Percentiles rank a stretch among this genome's conserved stretches.
Evolutionary conservation across 2,797 vertebrate genomes (phyloP).

Genomic region (Eulemur mongoz): DNA sequence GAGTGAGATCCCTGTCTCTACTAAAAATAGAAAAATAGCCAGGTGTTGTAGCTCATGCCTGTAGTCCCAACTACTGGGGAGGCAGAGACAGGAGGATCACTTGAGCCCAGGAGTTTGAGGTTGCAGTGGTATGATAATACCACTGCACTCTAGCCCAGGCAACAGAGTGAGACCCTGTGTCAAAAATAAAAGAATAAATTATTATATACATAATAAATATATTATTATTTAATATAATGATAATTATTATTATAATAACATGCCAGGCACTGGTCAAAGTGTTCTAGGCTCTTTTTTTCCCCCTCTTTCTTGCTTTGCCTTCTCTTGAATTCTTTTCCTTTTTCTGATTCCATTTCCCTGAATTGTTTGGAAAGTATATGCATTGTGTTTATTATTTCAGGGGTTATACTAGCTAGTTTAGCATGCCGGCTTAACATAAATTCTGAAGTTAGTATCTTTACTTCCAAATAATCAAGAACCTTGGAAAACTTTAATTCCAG

Average conservation of each 20-base stretch:
- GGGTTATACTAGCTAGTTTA: background rate
- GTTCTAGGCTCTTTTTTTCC: background rate
- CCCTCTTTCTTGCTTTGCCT: background rate
- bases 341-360: background rate
- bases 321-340: background rate
- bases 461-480: background rate
- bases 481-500: background rate
- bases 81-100: no score
- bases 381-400: background rate
- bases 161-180: no score
- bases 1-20: no score
- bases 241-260: background rate
- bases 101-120: no score
- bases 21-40: no score
- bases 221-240: background rate
- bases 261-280: background rate
- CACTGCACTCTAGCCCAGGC: no score
- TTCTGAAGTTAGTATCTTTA: background rate
- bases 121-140: no score
- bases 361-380: background rate
- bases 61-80: no score
- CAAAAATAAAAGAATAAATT: background rate
- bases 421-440: background rate
- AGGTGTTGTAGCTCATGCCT: no score
- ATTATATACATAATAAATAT: background rate